These are phyloP conservation scores for Conchocele bisecta DNA, from an alignment of 2,888 invertebrate genomes.

Conservation along the genomic window DNA sequence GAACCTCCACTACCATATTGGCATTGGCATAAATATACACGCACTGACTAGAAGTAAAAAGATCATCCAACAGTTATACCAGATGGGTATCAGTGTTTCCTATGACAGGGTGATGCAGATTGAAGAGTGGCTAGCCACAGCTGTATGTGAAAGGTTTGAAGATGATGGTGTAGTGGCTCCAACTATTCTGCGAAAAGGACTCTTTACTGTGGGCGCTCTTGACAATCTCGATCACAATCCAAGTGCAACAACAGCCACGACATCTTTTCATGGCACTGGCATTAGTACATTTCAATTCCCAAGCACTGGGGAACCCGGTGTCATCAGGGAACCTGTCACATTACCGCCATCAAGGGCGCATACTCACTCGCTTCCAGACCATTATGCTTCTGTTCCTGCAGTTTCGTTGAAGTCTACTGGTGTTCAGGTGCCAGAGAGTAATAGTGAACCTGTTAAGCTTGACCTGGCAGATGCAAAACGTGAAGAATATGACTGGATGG, in stretches of 20 bases:
- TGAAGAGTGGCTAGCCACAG: constrained; percentile 13
- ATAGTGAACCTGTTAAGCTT: no score
- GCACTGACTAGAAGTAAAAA: constrained; percentile 5
- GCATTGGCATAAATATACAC: constrained; percentile 9
- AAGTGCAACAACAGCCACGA: constrained; percentile 14
- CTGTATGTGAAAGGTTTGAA: no score
- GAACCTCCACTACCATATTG: constrained; percentile 24
- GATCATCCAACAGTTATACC: constrained; percentile 9
- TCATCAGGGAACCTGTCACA: background rate
- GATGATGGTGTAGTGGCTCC: constrained; percentile 34
- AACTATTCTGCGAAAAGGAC: constrained; percentile 4
- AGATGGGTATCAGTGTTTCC: background rate
- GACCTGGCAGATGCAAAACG: no score
- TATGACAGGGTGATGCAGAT: constrained; percentile 36
- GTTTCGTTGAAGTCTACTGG: background rate
- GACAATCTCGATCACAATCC: constrained; percentile 44
- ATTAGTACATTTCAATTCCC: constrained; percentile 26
- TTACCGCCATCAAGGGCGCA: background rate
- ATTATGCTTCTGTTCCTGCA: background rate
- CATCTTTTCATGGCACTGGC: constrained; percentile 42
- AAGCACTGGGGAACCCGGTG: constrained; percentile 7
- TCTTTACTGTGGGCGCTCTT: constrained; percentile 20
- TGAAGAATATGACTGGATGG: no score
- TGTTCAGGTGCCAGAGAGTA: background rate
- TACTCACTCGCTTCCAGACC: constrained; percentile 12